Evolutionary conservation across 2,113 vertebrate genomes (phyloP).

Genomic region (Thermophis baileyi): DNA sequence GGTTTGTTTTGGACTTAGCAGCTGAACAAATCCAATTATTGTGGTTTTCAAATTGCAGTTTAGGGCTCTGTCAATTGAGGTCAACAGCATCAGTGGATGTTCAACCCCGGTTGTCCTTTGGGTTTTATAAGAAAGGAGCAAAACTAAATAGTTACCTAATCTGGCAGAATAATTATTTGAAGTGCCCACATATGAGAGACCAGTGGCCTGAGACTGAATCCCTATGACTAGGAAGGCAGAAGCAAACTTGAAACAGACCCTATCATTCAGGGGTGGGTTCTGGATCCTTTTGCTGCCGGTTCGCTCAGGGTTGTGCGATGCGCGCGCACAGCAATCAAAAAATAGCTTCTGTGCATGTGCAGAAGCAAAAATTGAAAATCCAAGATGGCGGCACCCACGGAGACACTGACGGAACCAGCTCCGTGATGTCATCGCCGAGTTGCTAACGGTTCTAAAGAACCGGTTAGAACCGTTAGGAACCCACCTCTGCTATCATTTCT

Average conservation of each 20-base stretch:
- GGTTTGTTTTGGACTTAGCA: background rate
- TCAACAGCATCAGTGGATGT: background rate
- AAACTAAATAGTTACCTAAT: background rate
- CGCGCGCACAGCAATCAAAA: too few relatives aligned
- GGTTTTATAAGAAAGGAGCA: background rate
- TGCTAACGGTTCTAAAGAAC: too few relatives aligned
- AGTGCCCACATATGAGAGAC: too few relatives aligned
- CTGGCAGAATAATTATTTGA: background rate
- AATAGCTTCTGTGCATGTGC: too few relatives aligned
- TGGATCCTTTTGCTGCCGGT: too few relatives aligned
- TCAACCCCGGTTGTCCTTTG: background rate
- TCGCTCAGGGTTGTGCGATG: too few relatives aligned
- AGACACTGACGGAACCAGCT: too few relatives aligned
- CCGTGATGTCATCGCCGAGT: too few relatives aligned
- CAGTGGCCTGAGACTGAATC: background rate
- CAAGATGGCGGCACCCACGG: too few relatives aligned
- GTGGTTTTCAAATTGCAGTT: background rate
- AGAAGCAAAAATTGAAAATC: too few relatives aligned
- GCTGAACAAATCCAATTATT: background rate
- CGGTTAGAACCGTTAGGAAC: too few relatives aligned
- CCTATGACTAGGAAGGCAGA: background rate
- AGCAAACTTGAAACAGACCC: constrained; percentile 42
- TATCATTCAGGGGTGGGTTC: too few relatives aligned
- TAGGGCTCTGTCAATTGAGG: background rate
- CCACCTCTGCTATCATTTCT: constrained; percentile 24